These are phyloP conservation scores for Holacanthella duospinosa DNA, from an alignment of 2,888 invertebrate genomes.

Conservation along the genomic window DNA sequence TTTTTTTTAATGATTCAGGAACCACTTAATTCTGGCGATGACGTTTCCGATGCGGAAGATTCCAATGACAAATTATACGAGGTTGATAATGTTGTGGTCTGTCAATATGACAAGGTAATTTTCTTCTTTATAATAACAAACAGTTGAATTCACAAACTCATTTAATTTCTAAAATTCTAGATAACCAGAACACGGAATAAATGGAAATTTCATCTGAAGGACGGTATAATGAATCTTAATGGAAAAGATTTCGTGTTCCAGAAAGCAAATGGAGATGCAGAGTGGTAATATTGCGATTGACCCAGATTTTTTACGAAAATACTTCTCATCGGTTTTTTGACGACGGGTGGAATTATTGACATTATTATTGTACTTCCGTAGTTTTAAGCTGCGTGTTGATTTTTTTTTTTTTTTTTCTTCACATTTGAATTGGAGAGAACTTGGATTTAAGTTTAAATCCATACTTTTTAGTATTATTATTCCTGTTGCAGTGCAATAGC, in stretches of 20 bases:
- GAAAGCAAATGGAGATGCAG: conserved; percentile 97
- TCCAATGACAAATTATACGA: conserved; percentile 83
- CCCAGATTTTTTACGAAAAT: neutral
- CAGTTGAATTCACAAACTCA: neutral
- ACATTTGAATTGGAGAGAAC: too few relatives aligned
- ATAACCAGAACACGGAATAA: conserved; percentile 95
- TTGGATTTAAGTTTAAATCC: neutral
- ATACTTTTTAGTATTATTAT: neutral
- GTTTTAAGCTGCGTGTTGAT: too few relatives aligned
- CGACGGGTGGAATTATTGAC: too few relatives aligned
- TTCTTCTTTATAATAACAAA: neutral
- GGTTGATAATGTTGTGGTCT: conserved; percentile 97
- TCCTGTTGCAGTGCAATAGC: neutral
- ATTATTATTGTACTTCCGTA: too few relatives aligned
- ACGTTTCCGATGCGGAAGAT: conserved; percentile 82
- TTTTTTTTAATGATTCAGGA: too few relatives aligned
- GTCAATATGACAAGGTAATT: conserved; percentile 92
- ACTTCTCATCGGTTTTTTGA: neutral
- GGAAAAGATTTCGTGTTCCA: conserved; percentile 98
- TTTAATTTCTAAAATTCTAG: conserved; percentile 46
- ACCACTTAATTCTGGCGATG: conserved; percentile 91
- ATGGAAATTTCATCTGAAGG: conserved; percentile 99
- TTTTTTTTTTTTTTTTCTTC: too few relatives aligned
- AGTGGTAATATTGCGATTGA: conserved; percentile 59
- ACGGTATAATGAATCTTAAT: conserved; percentile 97